These are phyloP conservation scores for Orcinus orca DNA, from an alignment of 2,113 vertebrate genomes.

Conservation along the genomic window DNA sequence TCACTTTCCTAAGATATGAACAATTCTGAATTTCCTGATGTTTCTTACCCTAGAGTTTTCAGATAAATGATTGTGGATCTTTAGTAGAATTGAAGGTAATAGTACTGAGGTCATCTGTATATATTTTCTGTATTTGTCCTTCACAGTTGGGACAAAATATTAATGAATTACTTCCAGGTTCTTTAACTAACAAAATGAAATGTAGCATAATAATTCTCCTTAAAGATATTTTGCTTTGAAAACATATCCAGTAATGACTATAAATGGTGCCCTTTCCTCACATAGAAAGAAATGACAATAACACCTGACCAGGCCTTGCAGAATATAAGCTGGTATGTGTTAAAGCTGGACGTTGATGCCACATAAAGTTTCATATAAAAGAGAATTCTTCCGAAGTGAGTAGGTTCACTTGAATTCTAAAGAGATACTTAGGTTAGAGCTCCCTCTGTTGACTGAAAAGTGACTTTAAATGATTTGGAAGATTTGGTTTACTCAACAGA, in stretches of 20 bases:
- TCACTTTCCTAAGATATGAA: conserved; percentile 26
- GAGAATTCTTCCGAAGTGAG: neutral
- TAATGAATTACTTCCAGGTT: conserved; percentile 29
- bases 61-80: conserved; percentile 39
- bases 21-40: conserved; percentile 43
- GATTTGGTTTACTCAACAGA: conserved; percentile 36
- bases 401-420: conserved; percentile 1
- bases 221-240: conserved; percentile 21
- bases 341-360: conserved; percentile 11
- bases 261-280: conserved; percentile 19
- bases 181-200: conserved; percentile 34
- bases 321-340: conserved; percentile 39
- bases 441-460: conserved; percentile 70
- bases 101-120: conserved; percentile 18
- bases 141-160: conserved; percentile 30
- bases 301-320: conserved; percentile 25
- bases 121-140: conserved; percentile 12
- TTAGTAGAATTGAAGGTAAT: conserved; percentile 14
- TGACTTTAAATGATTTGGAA: conserved; percentile 41
- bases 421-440: conserved; percentile 58
- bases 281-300: conserved; percentile 31
- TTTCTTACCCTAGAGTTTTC: conserved; percentile 26
- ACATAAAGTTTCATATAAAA: conserved; percentile 46
- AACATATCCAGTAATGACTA: conserved; percentile 17
- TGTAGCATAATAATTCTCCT: conserved; percentile 11